Conservation (phyloP, 92 coral and sea anemone genomes). For the Parazoanthus atlanticus region DNA sequence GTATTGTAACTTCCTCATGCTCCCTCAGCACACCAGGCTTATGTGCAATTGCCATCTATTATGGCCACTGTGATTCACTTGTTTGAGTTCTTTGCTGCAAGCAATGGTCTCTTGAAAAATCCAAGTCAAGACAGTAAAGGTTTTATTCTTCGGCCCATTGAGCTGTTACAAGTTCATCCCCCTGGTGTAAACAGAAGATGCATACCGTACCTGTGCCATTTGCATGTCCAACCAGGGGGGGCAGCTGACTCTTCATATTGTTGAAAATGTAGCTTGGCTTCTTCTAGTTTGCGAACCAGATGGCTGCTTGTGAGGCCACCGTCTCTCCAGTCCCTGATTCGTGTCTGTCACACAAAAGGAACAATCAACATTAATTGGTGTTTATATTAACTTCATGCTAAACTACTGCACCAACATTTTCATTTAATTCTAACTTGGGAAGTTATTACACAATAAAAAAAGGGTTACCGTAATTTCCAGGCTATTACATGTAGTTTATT, state of each 20-base stretch:
- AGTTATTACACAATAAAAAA: no score
- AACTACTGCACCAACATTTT: no score
- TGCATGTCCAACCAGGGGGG: constrained; percentile 99
- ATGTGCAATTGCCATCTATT: constrained; percentile 20
- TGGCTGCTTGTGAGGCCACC: constrained; percentile 89
- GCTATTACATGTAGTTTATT: no score
- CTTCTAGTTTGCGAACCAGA: constrained; percentile 78
- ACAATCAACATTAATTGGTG: no score
- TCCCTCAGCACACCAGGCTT: constrained; percentile 6
- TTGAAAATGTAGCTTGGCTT: constrained; percentile 85
- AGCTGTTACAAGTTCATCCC: constrained; percentile 47
- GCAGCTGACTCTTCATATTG: constrained; percentile 93
- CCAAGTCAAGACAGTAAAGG: constrained; percentile 33
- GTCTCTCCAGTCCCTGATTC: constrained; percentile 96
- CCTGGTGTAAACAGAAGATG: constrained; percentile 79
- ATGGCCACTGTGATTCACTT: constrained; percentile 1
- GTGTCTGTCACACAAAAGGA: constrained; percentile 60
- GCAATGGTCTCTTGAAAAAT: constrained; percentile 38
- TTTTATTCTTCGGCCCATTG: constrained; percentile 32
- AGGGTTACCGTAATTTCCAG: no score
- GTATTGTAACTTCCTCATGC: not conserved
- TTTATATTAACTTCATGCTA: no score
- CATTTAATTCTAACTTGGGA: no score
- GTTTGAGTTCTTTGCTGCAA: constrained; percentile 29
- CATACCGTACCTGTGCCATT: constrained; percentile 99